Base-by-base conservation (phyloP, 2,113 vertebrate genomes). In the Andinoacara biseriatus region DNA sequence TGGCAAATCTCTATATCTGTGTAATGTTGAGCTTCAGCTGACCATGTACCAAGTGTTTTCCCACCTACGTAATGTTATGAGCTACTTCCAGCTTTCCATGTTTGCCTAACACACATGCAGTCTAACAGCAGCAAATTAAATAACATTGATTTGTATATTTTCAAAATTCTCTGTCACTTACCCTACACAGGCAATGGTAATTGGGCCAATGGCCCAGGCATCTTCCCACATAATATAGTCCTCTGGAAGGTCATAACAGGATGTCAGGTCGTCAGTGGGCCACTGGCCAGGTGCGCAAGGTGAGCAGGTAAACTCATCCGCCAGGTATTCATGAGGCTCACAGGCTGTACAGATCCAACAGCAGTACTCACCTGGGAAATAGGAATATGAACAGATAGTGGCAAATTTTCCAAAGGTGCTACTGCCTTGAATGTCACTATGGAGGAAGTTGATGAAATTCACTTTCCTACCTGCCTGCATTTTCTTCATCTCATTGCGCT, bases 271-370 rank as follows among this genome's bases (percentile, higher is more conserved):
- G 3, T 96, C 93, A 0, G 94, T 96, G 69, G 98, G 98, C 98
- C 98, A 99, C 85, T 97, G 97, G 74, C 98, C 98, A 11, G 96
- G 96, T 18, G 97, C 96, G 0, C 98, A 99, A 56, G 97, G 97
- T 8, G 91, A 93, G 80, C 98, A 99, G 52, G 98, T 99, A 91
- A 99, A 98, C 93, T 99, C 98, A 46, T 99, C 98, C n/a, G 93
- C 95, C 90, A 99, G 92, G 89, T 97, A 99, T 89, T 99, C 97
- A 1, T 98, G 97, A 67, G 96, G 90, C 91, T 99, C 98, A 14
- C 98, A 99, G 14, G 98, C 96, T 43, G 99, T 99, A 57, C 98
- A 99, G 89, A 99, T 99, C 98, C 98, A 99, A 90, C 98, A 99
- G 94, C 98, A 99, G 90, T 99, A 98, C 5, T 99, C 98, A 61